These are phyloP conservation scores for Lasiommata megera DNA, from an alignment of 2,888 invertebrate genomes.

Conservation along the genomic window DNA sequence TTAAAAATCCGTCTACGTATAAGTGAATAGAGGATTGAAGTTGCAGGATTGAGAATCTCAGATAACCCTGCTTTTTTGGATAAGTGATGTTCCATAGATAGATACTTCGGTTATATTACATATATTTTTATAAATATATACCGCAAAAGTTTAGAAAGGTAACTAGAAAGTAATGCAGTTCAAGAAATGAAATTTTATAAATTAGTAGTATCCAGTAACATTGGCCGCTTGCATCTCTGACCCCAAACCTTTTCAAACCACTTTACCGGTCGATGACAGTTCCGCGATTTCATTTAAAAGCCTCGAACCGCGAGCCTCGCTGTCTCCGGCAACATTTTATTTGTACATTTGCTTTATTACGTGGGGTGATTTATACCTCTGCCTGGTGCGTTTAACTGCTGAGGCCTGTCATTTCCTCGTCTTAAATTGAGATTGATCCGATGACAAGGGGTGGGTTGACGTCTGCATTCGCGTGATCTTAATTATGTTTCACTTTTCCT, in stretches of 20 bases:
- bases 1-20: too few relatives aligned
- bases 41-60: too few relatives aligned
- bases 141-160: too few relatives aligned
- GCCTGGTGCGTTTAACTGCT: conserved; percentile 79
- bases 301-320: conserved; percentile 35
- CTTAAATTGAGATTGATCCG: conserved; percentile 80
- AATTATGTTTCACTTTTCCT: conserved; percentile 38
- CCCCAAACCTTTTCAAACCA: not conserved
- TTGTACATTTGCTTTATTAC: conserved; percentile 76
- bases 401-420: conserved; percentile 75
- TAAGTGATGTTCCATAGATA: too few relatives aligned
- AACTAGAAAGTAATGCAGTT: not conserved
- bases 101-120: too few relatives aligned
- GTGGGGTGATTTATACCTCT: conserved; percentile 72
- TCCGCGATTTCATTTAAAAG: conserved; percentile 28
- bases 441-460: conserved; percentile 56
- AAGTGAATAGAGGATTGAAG: too few relatives aligned
- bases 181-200: not conserved
- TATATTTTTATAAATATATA: too few relatives aligned
- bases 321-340: conserved; percentile 45
- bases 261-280: conserved; percentile 11
- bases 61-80: too few relatives aligned
- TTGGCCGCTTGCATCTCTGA: not conserved
- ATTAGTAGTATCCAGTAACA: not conserved
- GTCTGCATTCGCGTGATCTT: conserved; percentile 49